phyloP scores from a whole-genome alignment of 2,113 vertebrate genomes.

The Aramus guarauna region DNA sequence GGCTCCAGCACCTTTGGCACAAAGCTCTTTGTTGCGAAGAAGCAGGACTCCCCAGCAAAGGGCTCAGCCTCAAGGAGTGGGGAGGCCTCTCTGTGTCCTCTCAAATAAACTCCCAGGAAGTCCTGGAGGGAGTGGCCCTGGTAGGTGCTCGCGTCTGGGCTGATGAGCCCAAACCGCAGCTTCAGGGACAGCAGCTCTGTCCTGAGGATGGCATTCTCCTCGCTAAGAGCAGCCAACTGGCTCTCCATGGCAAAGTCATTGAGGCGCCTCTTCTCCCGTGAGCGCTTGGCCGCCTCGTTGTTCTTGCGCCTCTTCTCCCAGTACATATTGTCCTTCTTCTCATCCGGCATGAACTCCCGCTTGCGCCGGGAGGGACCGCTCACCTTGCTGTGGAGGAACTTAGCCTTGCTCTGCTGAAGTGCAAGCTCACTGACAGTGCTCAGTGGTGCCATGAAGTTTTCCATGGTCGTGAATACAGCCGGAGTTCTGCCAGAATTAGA shows the following conservation, averaged over 20 bases:
- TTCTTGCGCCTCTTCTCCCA: slow-evolving; percentile 93
- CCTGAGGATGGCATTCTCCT: slow-evolving; percentile 83
- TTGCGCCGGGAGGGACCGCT: slow-evolving; percentile 67
- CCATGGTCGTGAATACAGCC: background rate
- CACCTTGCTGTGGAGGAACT: background rate
- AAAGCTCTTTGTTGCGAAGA: background rate
- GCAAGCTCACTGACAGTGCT: background rate
- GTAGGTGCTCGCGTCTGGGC: background rate
- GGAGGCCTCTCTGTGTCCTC: background rate
- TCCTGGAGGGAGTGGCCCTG: background rate
- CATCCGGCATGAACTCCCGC: slow-evolving; percentile 86
- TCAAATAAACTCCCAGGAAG: slow-evolving; percentile 22
- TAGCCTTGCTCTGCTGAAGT: background rate
- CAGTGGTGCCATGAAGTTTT: background rate
- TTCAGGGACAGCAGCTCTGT: slow-evolving; percentile 82
- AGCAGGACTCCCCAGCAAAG: slow-evolving; percentile 36
- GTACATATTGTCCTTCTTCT: slow-evolving; percentile 88
- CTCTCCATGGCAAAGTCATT: slow-evolving; percentile 83
- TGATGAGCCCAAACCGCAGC: slow-evolving; percentile 75
- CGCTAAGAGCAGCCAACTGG: slow-evolving; percentile 75
- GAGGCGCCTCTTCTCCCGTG: slow-evolving; percentile 83
- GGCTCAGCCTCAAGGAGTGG: background rate
- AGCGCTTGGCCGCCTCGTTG: slow-evolving; percentile 90
- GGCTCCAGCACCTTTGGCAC: background rate
- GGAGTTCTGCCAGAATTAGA: background rate